phyloP scores from a whole-genome alignment of 2,113 vertebrate species.

The Chaetodon trifascialis region DNA sequence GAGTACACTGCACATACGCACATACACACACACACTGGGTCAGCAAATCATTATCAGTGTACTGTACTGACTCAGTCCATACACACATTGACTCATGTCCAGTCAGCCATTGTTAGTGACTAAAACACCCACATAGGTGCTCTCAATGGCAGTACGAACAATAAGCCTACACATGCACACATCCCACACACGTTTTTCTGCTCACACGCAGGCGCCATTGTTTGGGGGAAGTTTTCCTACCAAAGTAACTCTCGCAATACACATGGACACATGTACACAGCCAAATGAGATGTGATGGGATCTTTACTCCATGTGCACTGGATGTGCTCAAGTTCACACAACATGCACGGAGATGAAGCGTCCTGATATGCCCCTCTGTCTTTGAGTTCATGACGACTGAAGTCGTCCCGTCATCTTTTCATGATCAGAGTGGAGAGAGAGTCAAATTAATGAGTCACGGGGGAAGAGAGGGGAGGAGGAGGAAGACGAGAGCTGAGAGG shows the following conservation, averaged over 20 bases:
- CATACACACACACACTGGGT: background rate
- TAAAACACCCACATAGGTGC: constrained; percentile 68
- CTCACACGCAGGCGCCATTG: constrained; percentile 8
- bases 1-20: background rate
- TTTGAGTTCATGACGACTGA: constrained; percentile 20
- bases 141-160: constrained; percentile 58
- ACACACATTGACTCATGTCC: constrained; percentile 65
- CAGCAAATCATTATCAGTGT: constrained; percentile 32
- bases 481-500: constrained; percentile 6
- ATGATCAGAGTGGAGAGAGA: constrained; percentile 33
- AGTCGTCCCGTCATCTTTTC: constrained; percentile 32
- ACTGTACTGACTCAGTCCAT: constrained; percentile 58
- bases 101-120: constrained; percentile 64
- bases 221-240: constrained; percentile 25
- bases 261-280: background rate
- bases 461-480: constrained; percentile 18
- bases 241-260: constrained; percentile 15
- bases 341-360: background rate
- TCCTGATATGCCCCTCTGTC: constrained; percentile 6
- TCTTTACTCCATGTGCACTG: background rate
- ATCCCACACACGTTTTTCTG: constrained; percentile 47
- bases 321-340: background rate
- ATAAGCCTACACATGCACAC: constrained; percentile 59
- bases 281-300: background rate
- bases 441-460: constrained; percentile 54